Conservation (phyloP, 2,797 vertebrate species). For the Neoniphon sammara region DNA sequence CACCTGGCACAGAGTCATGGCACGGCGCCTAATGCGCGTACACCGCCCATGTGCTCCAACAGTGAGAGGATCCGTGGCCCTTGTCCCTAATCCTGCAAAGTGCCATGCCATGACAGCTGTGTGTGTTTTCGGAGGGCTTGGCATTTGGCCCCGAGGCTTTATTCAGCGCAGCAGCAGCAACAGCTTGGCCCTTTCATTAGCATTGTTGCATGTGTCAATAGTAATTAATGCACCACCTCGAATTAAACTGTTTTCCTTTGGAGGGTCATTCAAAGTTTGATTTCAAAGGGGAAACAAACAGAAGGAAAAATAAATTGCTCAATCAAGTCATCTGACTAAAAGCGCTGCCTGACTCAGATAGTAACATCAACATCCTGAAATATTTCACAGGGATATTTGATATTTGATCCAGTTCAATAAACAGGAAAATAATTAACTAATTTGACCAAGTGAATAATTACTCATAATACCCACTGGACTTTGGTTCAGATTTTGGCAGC, state of each 20-base stretch:
- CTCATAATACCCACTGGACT: conserved; percentile 25
- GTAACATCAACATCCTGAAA: no score
- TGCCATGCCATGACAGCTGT: conserved; percentile 23
- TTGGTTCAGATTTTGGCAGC: conserved; percentile 7
- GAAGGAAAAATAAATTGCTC: not conserved
- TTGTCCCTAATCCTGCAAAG: not conserved
- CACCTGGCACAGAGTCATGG: not conserved
- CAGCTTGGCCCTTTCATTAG: conserved; percentile 11
- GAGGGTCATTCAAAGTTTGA: not conserved
- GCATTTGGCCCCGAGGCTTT: not conserved
- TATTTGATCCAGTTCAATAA: not conserved
- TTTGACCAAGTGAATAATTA: conserved; percentile 7
- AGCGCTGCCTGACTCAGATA: no score
- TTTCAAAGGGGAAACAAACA: not conserved
- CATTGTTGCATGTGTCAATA: not conserved
- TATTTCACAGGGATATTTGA: no score
- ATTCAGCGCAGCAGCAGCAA: conserved; percentile 3
- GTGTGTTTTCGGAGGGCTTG: conserved; percentile 9
- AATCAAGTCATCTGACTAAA: not conserved
- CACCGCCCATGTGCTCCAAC: conserved; percentile 7
- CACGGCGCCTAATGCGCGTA: not conserved
- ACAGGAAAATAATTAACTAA: not conserved
- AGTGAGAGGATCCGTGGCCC: not conserved
- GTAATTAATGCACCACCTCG: conserved; percentile 5
- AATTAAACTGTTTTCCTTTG: not conserved